These are phyloP conservation scores for Thaumatotibia leucotreta DNA, from an alignment of 1,140 invertebrate genomes.

Conservation along the genomic window DNA sequence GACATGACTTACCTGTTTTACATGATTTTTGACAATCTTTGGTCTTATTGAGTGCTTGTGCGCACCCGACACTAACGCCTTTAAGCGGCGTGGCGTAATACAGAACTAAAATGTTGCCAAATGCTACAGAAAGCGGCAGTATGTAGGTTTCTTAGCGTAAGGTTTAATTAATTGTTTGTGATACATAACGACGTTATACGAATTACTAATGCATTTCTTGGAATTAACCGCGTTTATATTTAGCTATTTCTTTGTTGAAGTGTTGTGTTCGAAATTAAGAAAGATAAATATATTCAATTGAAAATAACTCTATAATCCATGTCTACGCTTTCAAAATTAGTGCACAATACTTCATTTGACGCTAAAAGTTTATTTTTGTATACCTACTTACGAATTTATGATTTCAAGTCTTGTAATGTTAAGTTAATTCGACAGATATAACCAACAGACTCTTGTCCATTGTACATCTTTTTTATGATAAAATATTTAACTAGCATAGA, in stretches of 20 bases:
- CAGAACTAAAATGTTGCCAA: background rate
- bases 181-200: background rate
- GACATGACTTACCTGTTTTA: no score
- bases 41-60: background rate
- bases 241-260: no score
- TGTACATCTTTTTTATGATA: conserved; percentile 33
- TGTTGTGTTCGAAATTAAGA: background rate
- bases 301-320: no score
- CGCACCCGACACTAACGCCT: background rate
- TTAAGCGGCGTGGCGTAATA: background rate
- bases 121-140: background rate
- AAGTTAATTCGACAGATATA: background rate
- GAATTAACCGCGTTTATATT: background rate
- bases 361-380: background rate
- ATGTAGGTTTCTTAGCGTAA: background rate
- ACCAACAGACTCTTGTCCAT: background rate
- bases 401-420: background rate
- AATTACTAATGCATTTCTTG: background rate
- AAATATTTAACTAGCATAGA: conserved; percentile 63
- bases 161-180: background rate
- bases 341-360: background rate
- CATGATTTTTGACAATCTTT: no score
- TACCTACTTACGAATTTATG: background rate
- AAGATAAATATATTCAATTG: no score
- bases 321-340: background rate